phyloP scores from a whole-genome alignment of 2,113 vertebrate genomes.

The Piaya cayana region DNA sequence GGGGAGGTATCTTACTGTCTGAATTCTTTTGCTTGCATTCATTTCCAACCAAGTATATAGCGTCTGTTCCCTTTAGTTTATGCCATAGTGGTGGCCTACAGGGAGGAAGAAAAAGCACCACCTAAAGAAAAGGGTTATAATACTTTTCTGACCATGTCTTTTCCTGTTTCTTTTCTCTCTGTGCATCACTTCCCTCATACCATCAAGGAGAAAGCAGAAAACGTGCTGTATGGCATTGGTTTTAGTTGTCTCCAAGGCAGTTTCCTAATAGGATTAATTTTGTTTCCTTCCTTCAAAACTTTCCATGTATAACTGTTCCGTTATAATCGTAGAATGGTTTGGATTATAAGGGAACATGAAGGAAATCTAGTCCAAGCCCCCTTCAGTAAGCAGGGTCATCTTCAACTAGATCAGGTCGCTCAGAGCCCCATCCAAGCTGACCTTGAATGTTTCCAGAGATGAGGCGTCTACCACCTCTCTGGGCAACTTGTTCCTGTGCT shows the following conservation, averaged over 20 bases:
- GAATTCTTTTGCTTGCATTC: background rate
- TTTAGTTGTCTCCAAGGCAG: background rate
- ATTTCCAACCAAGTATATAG: background rate
- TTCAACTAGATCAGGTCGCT: no score
- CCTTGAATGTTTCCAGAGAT: no score
- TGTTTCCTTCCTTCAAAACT: background rate
- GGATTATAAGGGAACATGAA: no score
- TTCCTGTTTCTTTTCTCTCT: background rate
- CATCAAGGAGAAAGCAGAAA: background rate
- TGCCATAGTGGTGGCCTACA: background rate
- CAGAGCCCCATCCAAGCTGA: no score
- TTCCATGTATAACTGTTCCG: background rate
- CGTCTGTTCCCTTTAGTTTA: background rate
- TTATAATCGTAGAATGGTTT: background rate
- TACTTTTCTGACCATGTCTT: background rate
- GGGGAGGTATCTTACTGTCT: background rate
- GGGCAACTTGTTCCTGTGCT: no score
- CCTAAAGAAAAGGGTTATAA: background rate
- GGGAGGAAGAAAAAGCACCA: background rate
- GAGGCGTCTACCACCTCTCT: no score
- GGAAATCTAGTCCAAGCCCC: no score
- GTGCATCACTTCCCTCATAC: background rate
- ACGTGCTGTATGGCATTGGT: background rate
- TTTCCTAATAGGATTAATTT: background rate
- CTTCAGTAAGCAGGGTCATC: no score